phyloP scores from a whole-genome alignment of 2,113 vertebrate species.

The Istiophorus platypterus region DNA sequence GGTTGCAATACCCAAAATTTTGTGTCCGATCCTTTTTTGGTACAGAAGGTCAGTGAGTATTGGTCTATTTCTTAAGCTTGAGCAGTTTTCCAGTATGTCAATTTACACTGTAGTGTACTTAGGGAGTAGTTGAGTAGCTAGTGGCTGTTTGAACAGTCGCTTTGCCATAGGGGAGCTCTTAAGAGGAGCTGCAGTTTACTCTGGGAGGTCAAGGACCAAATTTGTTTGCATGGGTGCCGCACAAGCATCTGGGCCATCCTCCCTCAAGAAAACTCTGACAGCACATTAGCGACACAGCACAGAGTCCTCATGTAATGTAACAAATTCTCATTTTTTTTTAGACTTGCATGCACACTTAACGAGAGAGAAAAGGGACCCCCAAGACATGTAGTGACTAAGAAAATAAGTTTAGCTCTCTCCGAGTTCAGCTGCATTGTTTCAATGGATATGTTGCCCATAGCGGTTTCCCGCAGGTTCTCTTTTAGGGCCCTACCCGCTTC shows the following conservation, averaged over 20 bases:
- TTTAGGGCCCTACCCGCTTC: background rate
- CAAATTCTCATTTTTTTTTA: conserved; percentile 55
- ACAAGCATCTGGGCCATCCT: conserved; percentile 40
- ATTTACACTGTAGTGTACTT: conserved; percentile 32
- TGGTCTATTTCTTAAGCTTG: conserved; percentile 11
- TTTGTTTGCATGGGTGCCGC: conserved; percentile 54
- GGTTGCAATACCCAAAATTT: background rate
- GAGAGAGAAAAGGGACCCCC: conserved; percentile 32
- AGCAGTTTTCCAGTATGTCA: conserved; percentile 20
- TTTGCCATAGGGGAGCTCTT: conserved; percentile 47
- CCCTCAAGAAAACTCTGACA: conserved; percentile 46
- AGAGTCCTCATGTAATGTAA: conserved; percentile 34
- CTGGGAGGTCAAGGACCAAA: conserved; percentile 59
- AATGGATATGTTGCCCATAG: conserved; percentile 10
- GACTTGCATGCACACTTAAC: conserved; percentile 8
- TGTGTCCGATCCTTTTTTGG: conserved; percentile 23
- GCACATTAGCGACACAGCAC: conserved; percentile 36
- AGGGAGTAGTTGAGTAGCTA: conserved; percentile 16
- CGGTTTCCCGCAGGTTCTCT: conserved; percentile 23
- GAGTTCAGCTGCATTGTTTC: background rate
- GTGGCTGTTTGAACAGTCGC: conserved; percentile 49
- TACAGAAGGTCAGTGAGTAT: conserved; percentile 41
- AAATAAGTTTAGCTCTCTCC: conserved; percentile 10
- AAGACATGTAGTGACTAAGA: conserved; percentile 50
- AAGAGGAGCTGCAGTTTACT: conserved; percentile 62